Evolutionary conservation across 1,140 invertebrate genomes (phyloP), one percentile per base, ranked within the genome.

Genomic region (Potamilus streckersoni): DNA sequence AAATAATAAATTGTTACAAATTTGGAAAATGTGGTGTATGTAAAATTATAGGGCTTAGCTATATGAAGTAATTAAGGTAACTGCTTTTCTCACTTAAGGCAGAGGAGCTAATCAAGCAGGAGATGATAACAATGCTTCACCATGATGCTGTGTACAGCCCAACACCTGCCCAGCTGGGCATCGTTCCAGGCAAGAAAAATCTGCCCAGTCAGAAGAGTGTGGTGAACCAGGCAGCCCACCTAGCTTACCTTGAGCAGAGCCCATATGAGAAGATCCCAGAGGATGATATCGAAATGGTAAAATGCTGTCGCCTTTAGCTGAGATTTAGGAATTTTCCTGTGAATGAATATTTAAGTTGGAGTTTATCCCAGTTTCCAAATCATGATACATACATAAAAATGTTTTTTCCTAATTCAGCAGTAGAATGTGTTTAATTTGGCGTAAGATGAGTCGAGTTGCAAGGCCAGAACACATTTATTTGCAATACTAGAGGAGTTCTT

Each of bases 91-190:
- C 71, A 72, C 78, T 86, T 74, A 79, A 96, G 92, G 97, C 98
- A 27, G 97, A 99, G 91, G 97, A 99, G 91, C 87, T 99, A 49
- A 97, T 99, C 67, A 99, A 99, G 91, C 92, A 94, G 76, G 98
- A 99, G 91, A 99, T 99, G 96, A 92, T 98, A 49, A 94, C 94
- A 12, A 98, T 99, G 96, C 89, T 98, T 61, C 94, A 98, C 83
- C 96, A 96, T 88, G 97, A 99, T 91, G 80, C 85, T 55, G 75
- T 92, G 0, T 87, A 91, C 64, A 90, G 88, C 72, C 90, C 92
- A 8, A 89, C 90, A 27, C 90, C 87, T 49, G 88, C 85, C 17
- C 89, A 91, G 85, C 71, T 83, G 62, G 84, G 83, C 73, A 71
- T 80, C 31, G 80, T 69, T 56, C 75, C 83, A 55, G 70, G 69